Conservation (phyloP, 1,140 invertebrate genomes). For the Heliconius hewitsoni region DNA sequence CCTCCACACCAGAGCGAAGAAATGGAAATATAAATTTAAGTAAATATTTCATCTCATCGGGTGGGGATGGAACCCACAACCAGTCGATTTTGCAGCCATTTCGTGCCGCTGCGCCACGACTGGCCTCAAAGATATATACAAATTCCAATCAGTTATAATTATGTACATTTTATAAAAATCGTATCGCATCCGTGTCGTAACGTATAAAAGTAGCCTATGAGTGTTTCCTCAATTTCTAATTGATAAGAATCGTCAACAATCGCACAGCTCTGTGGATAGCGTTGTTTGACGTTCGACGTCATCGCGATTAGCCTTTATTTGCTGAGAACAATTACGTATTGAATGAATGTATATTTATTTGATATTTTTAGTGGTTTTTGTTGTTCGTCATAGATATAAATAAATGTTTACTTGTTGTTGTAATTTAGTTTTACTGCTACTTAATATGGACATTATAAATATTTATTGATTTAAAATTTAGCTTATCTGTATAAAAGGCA, state of each 20-base stretch:
- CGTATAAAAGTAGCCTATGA: background rate
- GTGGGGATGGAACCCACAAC: no score
- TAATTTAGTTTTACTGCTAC: background rate
- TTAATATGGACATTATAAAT: background rate
- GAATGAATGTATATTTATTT: background rate
- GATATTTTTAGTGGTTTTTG: constrained; percentile 22
- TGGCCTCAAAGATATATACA: no score
- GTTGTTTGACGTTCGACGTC: constrained; percentile 29
- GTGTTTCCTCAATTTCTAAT: constrained; percentile 35
- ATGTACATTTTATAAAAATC: background rate
- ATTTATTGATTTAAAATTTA: background rate
- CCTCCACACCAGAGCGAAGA: no score
- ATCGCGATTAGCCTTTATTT: constrained; percentile 36
- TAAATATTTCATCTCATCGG: no score
- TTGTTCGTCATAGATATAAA: constrained; percentile 6
- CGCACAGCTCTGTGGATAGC: constrained; percentile 28
- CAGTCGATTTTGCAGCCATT: no score
- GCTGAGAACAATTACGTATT: constrained; percentile 21
- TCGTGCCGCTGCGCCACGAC: no score
- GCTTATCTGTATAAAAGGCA: no score
- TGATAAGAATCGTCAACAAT: constrained; percentile 33
- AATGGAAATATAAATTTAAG: no score
- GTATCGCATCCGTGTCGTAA: background rate
- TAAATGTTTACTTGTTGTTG: background rate
- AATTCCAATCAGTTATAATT: no score